Percentiles rank a stretch among this genome's conserved stretches.
These are phyloP conservation scores for Leptinotarsa defecta DNA, from an alignment of 1,140 invertebrate species.

Conservation along the genomic window DNA sequence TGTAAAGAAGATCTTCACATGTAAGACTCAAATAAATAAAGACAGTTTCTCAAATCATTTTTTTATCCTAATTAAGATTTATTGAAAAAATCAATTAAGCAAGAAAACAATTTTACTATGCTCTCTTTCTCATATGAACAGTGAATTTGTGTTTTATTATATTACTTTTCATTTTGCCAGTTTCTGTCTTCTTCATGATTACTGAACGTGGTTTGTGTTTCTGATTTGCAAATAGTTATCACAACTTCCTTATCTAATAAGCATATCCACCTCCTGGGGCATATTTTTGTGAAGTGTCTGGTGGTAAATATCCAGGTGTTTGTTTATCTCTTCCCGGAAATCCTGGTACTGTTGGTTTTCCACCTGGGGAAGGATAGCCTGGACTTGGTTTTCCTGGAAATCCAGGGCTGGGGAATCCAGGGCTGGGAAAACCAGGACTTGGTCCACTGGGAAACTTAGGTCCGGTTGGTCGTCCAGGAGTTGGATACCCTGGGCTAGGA, in stretches of 20 bases:
- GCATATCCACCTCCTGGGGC: constrained; percentile 60
- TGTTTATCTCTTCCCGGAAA: not conserved
- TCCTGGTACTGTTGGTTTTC: not conserved
- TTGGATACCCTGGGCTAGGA: constrained; percentile 17
- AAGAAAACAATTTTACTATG: too few relatives aligned
- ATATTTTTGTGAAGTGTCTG: constrained; percentile 43
- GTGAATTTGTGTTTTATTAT: too few relatives aligned
- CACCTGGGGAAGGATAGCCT: not conserved
- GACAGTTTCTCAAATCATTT: too few relatives aligned
- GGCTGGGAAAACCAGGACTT: not conserved
- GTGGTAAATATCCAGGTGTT: constrained; percentile 29
- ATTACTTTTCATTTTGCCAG: too few relatives aligned
- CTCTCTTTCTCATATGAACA: too few relatives aligned
- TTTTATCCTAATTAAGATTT: too few relatives aligned
- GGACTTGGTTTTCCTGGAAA: constrained; percentile 27
- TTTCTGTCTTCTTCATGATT: too few relatives aligned
- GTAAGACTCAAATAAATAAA: too few relatives aligned
- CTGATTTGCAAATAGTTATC: not conserved
- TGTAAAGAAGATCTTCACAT: not conserved
- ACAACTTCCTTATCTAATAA: constrained; percentile 54
- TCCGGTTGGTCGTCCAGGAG: constrained; percentile 29
- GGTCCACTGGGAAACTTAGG: constrained; percentile 36
- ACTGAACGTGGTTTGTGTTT: too few relatives aligned
- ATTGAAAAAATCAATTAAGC: too few relatives aligned
- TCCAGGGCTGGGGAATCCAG: constrained; percentile 20